Conservation (phyloP, 2,888 invertebrate species). For the Protophormia terraenovae region DNA sequence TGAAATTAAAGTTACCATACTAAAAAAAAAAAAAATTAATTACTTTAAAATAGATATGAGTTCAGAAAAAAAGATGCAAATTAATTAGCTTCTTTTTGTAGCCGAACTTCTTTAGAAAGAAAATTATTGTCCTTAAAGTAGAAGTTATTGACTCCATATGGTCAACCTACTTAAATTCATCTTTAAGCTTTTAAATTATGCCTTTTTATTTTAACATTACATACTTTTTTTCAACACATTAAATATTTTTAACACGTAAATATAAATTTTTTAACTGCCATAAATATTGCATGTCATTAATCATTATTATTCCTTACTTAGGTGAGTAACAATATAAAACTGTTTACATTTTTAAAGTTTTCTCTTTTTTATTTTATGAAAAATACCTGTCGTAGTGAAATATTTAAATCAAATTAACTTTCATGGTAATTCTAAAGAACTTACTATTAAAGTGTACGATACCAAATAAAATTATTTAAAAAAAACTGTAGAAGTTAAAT, state of each 20-base stretch:
- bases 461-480: too few relatives aligned
- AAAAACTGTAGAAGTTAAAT: too few relatives aligned
- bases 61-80: too few relatives aligned
- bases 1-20: not conserved
- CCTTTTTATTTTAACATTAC: too few relatives aligned
- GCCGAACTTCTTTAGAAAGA: too few relatives aligned
- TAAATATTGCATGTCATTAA: conserved; percentile 38
- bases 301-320: conserved; percentile 34
- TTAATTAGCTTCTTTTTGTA: too few relatives aligned
- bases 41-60: too few relatives aligned
- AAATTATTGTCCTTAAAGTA: not conserved
- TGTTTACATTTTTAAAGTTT: conserved; percentile 9
- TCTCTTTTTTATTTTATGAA: not conserved
- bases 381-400: not conserved
- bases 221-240: not conserved
- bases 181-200: not conserved
- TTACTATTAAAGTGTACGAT: not conserved
- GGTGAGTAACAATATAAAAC: not conserved
- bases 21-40: not conserved
- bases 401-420: not conserved
- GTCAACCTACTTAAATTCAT: not conserved
- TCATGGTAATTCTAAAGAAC: not conserved
- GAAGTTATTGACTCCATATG: too few relatives aligned
- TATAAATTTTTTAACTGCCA: not conserved
- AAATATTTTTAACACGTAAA: conserved; percentile 40